Base-by-base conservation (phyloP, 2,888 invertebrate species). In the Dynastes hyllus region DNA sequence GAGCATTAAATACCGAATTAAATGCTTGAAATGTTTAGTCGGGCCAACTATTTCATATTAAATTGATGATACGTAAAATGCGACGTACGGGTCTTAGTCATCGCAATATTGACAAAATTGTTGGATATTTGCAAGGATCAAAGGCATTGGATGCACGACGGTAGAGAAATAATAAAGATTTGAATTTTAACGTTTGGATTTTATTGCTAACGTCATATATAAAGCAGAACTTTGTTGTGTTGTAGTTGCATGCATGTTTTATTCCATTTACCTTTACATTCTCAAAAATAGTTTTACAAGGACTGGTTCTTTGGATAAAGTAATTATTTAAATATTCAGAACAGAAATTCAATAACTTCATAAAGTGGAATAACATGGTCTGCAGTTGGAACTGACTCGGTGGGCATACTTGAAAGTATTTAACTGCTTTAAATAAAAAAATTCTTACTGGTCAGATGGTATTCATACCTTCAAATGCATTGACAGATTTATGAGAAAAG, bases 11-110 rank as follows among this genome's bases (percentile, higher is more conserved):
- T 67, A 67, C 4, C 45, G 16, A 45, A 67, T 67, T 67, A 67
- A 67, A 67, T 45, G 66, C 16, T 16, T 16, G 66, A 40, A 45
- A 45, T 16, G 66, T 9, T 67, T 22, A 6, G n/a, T 8, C 66
- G 66, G 37, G 66, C 66, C 66, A 67, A 67, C 40, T 67, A 67
- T 67, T 67, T 67, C 45, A 40, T 45, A 45, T 40, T 37, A 45
- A 67, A 67, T 67, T 45, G 66, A 40, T 40, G 45, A 67, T 67
- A 67, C 37, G 27, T 29, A 29, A 40, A 67, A n/a, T 9, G 40
- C 22, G 22, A 22, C 66, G 40, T 45, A 40, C 37, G 66, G 45
- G 3, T n/a, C 22, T 67, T 67, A 67, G 16, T 67, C 45, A 67
- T 67, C 45, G 40, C 2, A 67, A 67, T 67, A 45, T 45, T n/a